Evolutionary conservation across 2,797 vertebrate genomes (phyloP).

Genomic region (Perodicticus potto): DNA sequence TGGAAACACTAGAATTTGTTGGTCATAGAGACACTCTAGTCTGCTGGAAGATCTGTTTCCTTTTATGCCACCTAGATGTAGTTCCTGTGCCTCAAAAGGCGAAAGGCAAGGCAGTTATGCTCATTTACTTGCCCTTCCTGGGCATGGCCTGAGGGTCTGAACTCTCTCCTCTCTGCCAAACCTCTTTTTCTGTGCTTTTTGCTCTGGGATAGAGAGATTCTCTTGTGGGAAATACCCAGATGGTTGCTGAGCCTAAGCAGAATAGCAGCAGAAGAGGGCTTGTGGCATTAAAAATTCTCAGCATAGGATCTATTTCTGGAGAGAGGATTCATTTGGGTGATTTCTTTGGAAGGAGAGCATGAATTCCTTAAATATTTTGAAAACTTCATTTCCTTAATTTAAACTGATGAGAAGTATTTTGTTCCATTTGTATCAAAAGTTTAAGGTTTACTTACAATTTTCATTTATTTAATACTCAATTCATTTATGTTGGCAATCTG

Average conservation of each 20-base stretch:
- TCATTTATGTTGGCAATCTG: conserved; percentile 1
- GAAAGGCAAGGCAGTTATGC: neutral
- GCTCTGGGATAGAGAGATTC: neutral
- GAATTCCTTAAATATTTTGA: conserved; percentile 42
- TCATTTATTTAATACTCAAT: neutral
- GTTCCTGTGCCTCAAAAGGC: neutral
- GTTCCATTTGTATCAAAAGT: neutral
- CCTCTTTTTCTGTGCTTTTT: neutral
- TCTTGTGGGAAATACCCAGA: neutral
- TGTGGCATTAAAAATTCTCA: neutral
- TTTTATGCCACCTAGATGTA: neutral
- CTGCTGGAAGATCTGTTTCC: neutral
- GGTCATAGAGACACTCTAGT: neutral
- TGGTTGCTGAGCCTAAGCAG: neutral
- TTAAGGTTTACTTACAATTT: conserved; percentile 45
- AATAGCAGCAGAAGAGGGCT: neutral
- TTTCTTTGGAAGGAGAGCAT: conserved; percentile 5
- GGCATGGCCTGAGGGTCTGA: neutral
- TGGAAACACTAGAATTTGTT: neutral
- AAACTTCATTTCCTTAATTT: neutral
- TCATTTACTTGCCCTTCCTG: neutral
- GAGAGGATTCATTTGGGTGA: neutral
- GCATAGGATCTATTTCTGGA: neutral
- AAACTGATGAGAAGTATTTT: conserved; percentile 5
- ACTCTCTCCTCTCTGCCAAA: neutral